Evolutionary conservation across 2,888 invertebrate species (phyloP).

Genomic region (Pristionchus maxplancki): DNA sequence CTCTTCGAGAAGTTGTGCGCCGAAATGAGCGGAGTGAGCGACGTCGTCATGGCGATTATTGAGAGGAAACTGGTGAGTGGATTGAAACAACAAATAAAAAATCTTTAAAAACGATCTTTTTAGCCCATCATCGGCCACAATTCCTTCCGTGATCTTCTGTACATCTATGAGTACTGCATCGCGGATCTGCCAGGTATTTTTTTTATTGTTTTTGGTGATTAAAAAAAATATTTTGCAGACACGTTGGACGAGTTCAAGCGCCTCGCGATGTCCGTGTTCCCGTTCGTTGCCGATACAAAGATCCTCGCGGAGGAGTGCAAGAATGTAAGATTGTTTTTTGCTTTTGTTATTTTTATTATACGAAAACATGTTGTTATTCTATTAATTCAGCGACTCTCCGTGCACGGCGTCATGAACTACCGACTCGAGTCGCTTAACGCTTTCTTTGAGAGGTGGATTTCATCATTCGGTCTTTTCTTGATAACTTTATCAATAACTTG

Average conservation of each 20-base stretch:
- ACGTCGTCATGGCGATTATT: conserved; percentile 43
- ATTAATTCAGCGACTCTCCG: conserved; percentile 30
- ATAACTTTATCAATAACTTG: neutral
- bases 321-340: conserved; percentile 11
- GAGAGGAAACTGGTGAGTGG: conserved; percentile 44
- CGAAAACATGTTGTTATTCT: neutral
- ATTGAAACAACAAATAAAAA: neutral
- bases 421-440: conserved; percentile 50
- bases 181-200: conserved; percentile 44
- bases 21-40: conserved; percentile 26
- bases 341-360: neutral
- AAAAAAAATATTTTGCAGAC: neutral
- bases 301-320: conserved; percentile 51
- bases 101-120: neutral
- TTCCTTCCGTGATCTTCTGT: conserved; percentile 50
- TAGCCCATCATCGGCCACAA: conserved; percentile 52
- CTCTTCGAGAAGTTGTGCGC: conserved; percentile 25
- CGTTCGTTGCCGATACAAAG: conserved; percentile 46
- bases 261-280: conserved; percentile 32
- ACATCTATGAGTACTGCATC: conserved; percentile 50
- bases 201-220: neutral
- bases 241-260: conserved; percentile 39
- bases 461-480: neutral
- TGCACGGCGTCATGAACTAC: conserved; percentile 50
- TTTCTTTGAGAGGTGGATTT: conserved; percentile 49